phyloP scores from a whole-genome alignment of 2,797 vertebrate genomes.

The Zenarchopterus dispar region DNA sequence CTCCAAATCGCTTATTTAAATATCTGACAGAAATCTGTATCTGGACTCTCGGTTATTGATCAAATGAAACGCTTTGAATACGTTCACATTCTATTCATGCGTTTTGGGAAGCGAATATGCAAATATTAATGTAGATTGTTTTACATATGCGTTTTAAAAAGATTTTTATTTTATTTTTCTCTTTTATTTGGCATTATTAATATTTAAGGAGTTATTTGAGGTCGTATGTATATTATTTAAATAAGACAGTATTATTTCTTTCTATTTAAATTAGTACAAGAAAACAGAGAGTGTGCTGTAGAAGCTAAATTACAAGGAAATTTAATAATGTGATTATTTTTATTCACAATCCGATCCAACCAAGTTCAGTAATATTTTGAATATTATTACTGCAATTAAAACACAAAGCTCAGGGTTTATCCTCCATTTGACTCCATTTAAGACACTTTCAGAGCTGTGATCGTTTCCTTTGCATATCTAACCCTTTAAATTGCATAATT shows the following conservation, averaged over 20 bases:
- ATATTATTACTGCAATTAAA: background rate
- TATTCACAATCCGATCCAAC: too few species aligned
- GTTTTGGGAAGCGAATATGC: slow-evolving; percentile 21
- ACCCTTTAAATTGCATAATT: background rate
- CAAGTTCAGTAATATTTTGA: too few species aligned
- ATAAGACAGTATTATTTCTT: slow-evolving; percentile 6
- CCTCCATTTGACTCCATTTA: background rate
- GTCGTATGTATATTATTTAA: slow-evolving; percentile 49
- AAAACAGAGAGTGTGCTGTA: too few species aligned
- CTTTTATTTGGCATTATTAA: background rate
- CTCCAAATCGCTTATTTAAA: too few species aligned
- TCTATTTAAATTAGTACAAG: too few species aligned
- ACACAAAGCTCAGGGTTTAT: background rate
- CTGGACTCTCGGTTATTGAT: background rate
- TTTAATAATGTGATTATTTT: too few species aligned
- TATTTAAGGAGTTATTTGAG: background rate
- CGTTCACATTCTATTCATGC: background rate
- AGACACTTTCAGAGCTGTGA: background rate
- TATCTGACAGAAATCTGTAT: too few species aligned
- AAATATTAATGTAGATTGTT: slow-evolving; percentile 23
- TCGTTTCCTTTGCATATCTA: background rate
- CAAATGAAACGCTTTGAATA: background rate
- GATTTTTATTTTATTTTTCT: background rate
- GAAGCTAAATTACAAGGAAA: too few species aligned
- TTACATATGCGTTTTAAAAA: slow-evolving; percentile 18